Conservation (phyloP, 2,113 vertebrate genomes). For the Cryptomyrus ogoouensis region DNA sequence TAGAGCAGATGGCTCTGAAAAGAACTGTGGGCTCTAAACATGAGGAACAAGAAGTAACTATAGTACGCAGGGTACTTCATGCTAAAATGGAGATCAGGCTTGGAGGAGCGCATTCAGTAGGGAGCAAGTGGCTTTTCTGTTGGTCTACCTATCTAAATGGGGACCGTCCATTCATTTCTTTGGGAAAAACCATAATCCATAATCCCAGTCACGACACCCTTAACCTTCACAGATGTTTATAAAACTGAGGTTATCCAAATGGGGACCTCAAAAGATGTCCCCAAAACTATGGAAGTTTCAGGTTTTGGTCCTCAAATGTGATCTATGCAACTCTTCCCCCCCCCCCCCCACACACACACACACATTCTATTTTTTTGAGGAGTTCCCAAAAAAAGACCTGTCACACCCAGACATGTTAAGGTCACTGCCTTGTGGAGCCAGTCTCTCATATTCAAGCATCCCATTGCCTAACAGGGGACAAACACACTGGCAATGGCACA, state of each 20-base stretch:
- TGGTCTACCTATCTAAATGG: too few species aligned
- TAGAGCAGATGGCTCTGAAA: background rate
- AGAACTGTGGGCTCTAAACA: background rate
- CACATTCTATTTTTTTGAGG: background rate
- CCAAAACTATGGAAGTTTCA: too few species aligned
- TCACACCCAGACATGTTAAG: background rate
- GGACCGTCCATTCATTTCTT: too few species aligned
- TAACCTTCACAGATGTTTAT: too few species aligned
- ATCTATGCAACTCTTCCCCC: too few species aligned
- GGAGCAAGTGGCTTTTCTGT: background rate
- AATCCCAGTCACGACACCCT: too few species aligned
- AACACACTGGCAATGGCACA: background rate
- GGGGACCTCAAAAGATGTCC: too few species aligned
- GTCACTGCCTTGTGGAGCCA: background rate
- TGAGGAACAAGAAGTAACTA: background rate
- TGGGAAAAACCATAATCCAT: too few species aligned
- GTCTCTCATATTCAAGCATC: background rate
- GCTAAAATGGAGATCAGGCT: constrained; percentile 7
- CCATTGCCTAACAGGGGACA: background rate
- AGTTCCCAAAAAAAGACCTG: background rate
- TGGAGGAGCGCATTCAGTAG: background rate
- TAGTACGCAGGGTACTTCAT: background rate
- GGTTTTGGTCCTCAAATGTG: too few species aligned
- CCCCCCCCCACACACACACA: too few species aligned
- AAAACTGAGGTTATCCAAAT: too few species aligned